Evolutionary conservation across 1,140 invertebrate genomes (phyloP), one percentile per base, ranked within the genome.

Genomic region (Drosophila mayri): DNA sequence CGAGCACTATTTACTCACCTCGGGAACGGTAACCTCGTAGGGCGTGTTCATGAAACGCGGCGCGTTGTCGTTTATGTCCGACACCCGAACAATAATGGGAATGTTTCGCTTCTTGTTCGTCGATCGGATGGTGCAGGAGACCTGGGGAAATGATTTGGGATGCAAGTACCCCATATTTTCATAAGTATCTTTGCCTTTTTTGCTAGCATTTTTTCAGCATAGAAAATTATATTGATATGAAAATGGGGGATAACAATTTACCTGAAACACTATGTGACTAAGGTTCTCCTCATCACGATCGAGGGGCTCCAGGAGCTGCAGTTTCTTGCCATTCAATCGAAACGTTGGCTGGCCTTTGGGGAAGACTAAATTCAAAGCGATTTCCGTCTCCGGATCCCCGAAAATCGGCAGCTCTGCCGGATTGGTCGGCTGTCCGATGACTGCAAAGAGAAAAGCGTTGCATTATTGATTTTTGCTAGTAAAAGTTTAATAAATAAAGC

Each of bases 11-110:
- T 58, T 70, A 68, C 87, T 92, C 94, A 98, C 97, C 95, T 98
- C 97, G n/a, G 97, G 96, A 58, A 98, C 95, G 47, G 95, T 96
- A 35, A 96, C 95, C 92, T 96, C 95, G 90, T 98, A 98, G 20
- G 97, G 96, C 40, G 95, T 95, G 79, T 96, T 96, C 78, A 96
- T 93, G 93, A 97, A 97, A 79, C 95, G 94, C 22, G 97, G 96
- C 35, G 95, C 95, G 93, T 98, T 98, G 92, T 98, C 97, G 90
- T 98, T 98, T 85, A 97, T 95, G 93, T 98, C 97, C n/a, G 96
- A 97, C 61, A 98, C 95, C 92, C 97, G 94, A 46, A 98, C 97
- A 85, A 98, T 97, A 57, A 98, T 95, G 44, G 97, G 97, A 91
- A 98, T 97, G 30, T 95, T 97, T 65, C 96, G 94, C 83, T 95